A percentile compares a stretch with the other conserved stretches of the same genome.
phyloP scores from a whole-genome alignment of 2,113 vertebrate species.

The Chrysemys picta region DNA sequence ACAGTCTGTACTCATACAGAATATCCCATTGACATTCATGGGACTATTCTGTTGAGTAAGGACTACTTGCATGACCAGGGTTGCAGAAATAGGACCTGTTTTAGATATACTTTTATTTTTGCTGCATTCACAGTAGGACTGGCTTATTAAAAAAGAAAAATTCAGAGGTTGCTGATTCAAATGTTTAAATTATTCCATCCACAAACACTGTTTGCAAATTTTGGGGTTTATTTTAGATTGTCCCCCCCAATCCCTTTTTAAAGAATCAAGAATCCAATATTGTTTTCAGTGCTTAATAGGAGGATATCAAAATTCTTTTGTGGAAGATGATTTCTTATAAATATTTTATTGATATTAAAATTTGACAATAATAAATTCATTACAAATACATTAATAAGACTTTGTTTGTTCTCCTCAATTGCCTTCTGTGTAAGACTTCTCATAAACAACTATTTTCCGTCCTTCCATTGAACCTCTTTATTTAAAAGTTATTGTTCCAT shows the following conservation, averaged over 20 bases:
- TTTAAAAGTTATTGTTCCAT: not conserved
- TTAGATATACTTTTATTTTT: too few relatives aligned
- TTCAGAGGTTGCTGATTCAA: too few relatives aligned
- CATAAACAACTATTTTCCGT: not conserved
- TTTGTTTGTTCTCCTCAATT: not conserved
- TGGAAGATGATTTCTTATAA: not conserved
- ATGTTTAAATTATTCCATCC: too few relatives aligned
- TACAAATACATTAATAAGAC: not conserved
- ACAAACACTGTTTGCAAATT: too few relatives aligned
- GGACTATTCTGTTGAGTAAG: too few relatives aligned
- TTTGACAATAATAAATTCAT: not conserved
- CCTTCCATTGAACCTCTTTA: not conserved
- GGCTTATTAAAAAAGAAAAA: too few relatives aligned
- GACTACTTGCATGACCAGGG: too few relatives aligned
- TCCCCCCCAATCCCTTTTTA: too few relatives aligned
- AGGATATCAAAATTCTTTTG: not conserved
- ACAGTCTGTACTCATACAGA: not conserved
- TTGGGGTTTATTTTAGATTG: too few relatives aligned
- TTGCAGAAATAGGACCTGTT: too few relatives aligned
- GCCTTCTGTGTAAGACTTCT: not conserved
- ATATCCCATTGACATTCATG: not conserved
- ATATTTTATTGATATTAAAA: not conserved
- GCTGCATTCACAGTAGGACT: too few relatives aligned
- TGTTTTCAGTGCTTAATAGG: not conserved
- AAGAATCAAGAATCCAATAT: not conserved